A percentile compares a stretch with the other conserved stretches of the same genome.
These are phyloP conservation scores for Liopterus haemorrhoidalis DNA, from an alignment of 2,888 invertebrate species.

Conservation along the genomic window DNA sequence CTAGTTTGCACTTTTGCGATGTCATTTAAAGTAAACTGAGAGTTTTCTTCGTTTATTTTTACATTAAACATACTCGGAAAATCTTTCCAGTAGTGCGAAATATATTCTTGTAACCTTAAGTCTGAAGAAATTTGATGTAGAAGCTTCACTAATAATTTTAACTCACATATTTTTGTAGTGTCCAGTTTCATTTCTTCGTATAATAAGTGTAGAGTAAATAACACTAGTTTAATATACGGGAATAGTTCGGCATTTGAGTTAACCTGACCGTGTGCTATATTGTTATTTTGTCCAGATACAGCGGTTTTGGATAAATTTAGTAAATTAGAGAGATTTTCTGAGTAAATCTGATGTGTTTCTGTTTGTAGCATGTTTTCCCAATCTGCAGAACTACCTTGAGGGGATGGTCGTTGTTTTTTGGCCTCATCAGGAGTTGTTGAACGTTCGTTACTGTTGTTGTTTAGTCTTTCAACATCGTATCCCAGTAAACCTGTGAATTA, in stretches of 20 bases:
- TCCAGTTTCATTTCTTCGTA: slow-evolving; percentile 89
- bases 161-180: slow-evolving; percentile 59
- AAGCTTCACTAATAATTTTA: slow-evolving; percentile 63
- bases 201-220: slow-evolving; percentile 77
- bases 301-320: slow-evolving; percentile 36
- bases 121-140: slow-evolving; percentile 73
- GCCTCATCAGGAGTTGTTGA: slow-evolving; percentile 53
- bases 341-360: slow-evolving; percentile 51
- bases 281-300: slow-evolving; percentile 31
- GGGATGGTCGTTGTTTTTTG: slow-evolving; percentile 75
- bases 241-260: slow-evolving; percentile 65
- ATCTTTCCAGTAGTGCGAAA: slow-evolving; percentile 79
- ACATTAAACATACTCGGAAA: slow-evolving; percentile 60
- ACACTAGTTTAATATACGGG: slow-evolving; percentile 64
- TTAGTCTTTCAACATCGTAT: slow-evolving; percentile 61
- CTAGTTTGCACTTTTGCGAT: slow-evolving; percentile 57
- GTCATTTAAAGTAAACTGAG: slow-evolving; percentile 54
- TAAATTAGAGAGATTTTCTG: slow-evolving; percentile 45
- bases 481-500: slow-evolving; percentile 66
- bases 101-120: slow-evolving; percentile 63
- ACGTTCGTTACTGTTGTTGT: slow-evolving; percentile 37
- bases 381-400: slow-evolving; percentile 72
- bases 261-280: slow-evolving; percentile 46
- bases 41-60: slow-evolving; percentile 34
- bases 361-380: slow-evolving; percentile 63